These are phyloP conservation scores for Battus philenor DNA, from an alignment of 1,140 invertebrate species.

Conservation along the genomic window DNA sequence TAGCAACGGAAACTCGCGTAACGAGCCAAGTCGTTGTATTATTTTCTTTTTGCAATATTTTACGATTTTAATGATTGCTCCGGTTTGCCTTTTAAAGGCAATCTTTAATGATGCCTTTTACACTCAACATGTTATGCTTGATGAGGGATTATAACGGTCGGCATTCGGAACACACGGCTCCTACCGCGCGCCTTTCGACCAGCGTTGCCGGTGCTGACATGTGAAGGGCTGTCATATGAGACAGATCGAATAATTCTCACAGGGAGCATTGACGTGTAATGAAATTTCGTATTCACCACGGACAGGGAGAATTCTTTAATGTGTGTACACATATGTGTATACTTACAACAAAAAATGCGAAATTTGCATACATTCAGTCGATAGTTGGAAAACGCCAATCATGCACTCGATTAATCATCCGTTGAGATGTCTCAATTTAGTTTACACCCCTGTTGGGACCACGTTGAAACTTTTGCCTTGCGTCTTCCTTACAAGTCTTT, in stretches of 20 bases:
- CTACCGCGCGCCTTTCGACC: conserved; percentile 39
- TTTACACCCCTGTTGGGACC: conserved; percentile 42
- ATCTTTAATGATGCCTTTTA: conserved; percentile 71
- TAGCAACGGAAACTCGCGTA: conserved; percentile 68
- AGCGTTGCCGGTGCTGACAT: conserved; percentile 28
- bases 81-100: conserved; percentile 68
- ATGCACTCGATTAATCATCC: conserved; percentile 61
- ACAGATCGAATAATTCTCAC: conserved; percentile 60
- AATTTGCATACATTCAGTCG: conserved; percentile 56
- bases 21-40: conserved; percentile 57
- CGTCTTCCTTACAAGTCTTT: conserved; percentile 24
- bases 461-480: too few species aligned
- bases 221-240: conserved; percentile 68
- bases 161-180: conserved; percentile 37
- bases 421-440: conserved; percentile 65
- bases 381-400: conserved; percentile 56
- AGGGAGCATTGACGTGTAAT: conserved; percentile 48
- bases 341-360: conserved; percentile 36
- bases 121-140: conserved; percentile 58
- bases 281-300: conserved; percentile 35
- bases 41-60: conserved; percentile 63
- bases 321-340: conserved; percentile 4
- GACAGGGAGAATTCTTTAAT: conserved; percentile 35
- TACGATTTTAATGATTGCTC: conserved; percentile 69
- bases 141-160: conserved; percentile 67